Percentiles rank a stretch among this genome's conserved stretches.
Evolutionary conservation across 2,113 vertebrate genomes (phyloP).

Genomic region (Tichodroma muraria): DNA sequence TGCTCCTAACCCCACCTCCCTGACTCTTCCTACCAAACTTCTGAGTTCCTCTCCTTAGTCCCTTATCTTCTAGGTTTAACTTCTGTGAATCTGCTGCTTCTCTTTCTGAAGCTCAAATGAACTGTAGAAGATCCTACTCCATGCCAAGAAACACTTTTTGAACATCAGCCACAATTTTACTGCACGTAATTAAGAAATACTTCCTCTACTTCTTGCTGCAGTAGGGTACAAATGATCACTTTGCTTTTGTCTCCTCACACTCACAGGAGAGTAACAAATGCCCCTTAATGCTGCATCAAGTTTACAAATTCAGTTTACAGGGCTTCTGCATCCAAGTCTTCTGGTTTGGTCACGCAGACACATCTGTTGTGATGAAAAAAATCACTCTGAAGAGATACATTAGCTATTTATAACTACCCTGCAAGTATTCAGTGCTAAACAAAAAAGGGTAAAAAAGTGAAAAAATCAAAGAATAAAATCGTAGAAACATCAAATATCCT

Average conservation of each 20-base stretch:
- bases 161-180: neutral
- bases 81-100: neutral
- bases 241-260: neutral
- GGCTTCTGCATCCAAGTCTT: neutral
- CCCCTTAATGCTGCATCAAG: neutral
- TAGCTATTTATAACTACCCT: neutral
- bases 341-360: neutral
- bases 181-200: neutral
- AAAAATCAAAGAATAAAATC: neutral
- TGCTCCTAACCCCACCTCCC: neutral
- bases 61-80: neutral
- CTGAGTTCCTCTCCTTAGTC: neutral
- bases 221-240: neutral
- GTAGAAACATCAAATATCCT: neutral
- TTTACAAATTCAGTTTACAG: neutral
- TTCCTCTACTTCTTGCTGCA: neutral
- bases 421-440: neutral
- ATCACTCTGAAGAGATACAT: neutral
- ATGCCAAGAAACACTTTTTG: neutral
- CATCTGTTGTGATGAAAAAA: neutral
- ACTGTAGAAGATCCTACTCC: neutral
- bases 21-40: neutral
- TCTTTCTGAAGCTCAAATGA: neutral
- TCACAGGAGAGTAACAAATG: neutral
- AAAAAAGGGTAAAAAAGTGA: neutral